phyloP scores from a whole-genome alignment of 2,888 invertebrate genomes.

The Lepidochrysops patricia region DNA sequence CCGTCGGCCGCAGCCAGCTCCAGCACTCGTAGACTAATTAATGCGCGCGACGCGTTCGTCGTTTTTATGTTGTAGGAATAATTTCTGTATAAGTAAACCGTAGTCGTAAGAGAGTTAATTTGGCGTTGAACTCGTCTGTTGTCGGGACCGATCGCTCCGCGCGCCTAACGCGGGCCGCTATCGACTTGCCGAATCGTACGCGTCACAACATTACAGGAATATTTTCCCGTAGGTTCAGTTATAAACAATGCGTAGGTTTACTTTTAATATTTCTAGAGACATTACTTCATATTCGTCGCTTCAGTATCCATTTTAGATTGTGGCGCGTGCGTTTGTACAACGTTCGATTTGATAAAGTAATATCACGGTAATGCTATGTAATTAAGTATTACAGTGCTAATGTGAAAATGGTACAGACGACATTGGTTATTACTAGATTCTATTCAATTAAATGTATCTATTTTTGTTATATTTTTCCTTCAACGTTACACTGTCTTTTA shows the following conservation, averaged over 20 bases:
- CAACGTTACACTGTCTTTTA: not conserved
- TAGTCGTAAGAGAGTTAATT: conserved; percentile 16
- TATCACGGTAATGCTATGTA: too few relatives aligned
- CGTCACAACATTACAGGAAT: not conserved
- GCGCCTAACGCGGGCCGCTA: not conserved
- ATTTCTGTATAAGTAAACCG: conserved; percentile 18
- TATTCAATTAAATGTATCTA: not conserved
- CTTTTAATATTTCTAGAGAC: not conserved
- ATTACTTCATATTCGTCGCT: not conserved
- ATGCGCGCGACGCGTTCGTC: conserved; percentile 15
- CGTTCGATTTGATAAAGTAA: conserved; percentile 1
- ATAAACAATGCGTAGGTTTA: too few relatives aligned
- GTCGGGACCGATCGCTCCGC: conserved; percentile 12
- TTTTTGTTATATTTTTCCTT: not conserved
- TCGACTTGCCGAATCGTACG: not conserved
- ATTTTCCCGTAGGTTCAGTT: too few relatives aligned
- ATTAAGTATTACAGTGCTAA: too few relatives aligned
- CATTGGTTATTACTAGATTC: not conserved
- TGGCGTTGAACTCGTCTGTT: conserved; percentile 11
- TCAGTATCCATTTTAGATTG: not conserved
- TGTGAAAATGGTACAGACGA: not conserved
- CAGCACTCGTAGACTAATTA: conserved; percentile 48
- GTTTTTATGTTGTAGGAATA: conserved; percentile 26
- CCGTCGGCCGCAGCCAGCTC: conserved; percentile 64
- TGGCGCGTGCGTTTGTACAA: not conserved